A percentile compares a stretch with the other conserved stretches of the same genome.
Evolutionary conservation across 1,140 invertebrate species (phyloP).

Genomic region (Trissolcus basalis): DNA sequence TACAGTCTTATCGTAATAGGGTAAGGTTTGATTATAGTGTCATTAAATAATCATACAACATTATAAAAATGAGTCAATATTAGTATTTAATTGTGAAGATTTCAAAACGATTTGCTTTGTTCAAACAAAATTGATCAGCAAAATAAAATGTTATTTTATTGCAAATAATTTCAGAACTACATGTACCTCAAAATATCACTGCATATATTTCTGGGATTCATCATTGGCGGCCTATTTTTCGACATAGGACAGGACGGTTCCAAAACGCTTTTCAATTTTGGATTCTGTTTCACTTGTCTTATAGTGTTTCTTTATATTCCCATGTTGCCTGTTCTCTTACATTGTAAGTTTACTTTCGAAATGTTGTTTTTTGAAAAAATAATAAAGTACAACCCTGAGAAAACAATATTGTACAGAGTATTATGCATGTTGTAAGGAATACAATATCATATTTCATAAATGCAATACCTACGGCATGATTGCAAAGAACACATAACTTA

Average conservation of each 20-base stretch:
- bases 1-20: conserved; percentile 84
- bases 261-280: conserved; percentile 88
- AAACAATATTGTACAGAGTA: no score
- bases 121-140: neutral
- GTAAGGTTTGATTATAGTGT: conserved; percentile 70
- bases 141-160: neutral
- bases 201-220: conserved; percentile 82
- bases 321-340: conserved; percentile 85
- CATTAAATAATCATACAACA: neutral
- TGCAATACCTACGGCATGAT: no score
- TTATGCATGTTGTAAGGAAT: no score
- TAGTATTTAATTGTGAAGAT: no score
- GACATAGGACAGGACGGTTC: conserved; percentile 86
- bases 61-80: no score
- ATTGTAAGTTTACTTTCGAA: conserved; percentile 79
- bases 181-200: conserved; percentile 82
- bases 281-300: conserved; percentile 85
- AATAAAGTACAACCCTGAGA: no score
- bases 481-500: no score
- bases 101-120: no score
- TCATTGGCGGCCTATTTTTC: conserved; percentile 83
- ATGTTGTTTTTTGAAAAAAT: conserved; percentile 1
- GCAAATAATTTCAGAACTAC: conserved; percentile 79
- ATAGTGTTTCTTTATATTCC: conserved; percentile 87
- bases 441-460: no score